Conservation (phyloP, 2,113 vertebrate genomes). For the Plecturocebus donacophilus region DNA sequence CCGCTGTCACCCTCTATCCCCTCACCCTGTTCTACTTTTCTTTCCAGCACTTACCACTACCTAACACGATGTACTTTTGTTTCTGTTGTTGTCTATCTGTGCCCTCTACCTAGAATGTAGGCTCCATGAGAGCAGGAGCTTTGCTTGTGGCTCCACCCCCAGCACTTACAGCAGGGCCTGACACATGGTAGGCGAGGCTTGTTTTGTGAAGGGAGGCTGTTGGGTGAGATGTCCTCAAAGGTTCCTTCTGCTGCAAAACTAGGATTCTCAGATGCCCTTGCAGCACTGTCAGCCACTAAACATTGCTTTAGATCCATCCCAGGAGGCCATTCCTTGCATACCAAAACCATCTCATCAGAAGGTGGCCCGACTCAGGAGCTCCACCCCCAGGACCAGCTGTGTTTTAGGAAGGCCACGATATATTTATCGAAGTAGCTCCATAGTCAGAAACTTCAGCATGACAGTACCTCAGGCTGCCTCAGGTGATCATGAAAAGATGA, state of each 20-base stretch:
- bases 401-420: conserved; percentile 41
- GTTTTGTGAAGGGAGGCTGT: neutral
- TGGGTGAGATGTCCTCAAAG: neutral
- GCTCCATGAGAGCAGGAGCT: neutral
- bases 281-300: neutral
- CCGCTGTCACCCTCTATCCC: neutral
- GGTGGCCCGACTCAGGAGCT: neutral
- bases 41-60: neutral
- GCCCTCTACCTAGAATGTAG: neutral
- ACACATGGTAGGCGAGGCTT: neutral
- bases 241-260: neutral
- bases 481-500: neutral
- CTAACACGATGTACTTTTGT: neutral
- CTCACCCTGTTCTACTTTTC: neutral
- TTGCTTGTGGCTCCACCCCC: neutral
- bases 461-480: neutral
- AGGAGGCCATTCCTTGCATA: conserved; percentile 63
- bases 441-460: neutral
- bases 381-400: conserved; percentile 46
- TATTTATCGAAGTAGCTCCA: conserved; percentile 53
- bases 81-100: neutral
- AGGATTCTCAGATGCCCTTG: neutral
- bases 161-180: neutral
- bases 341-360: conserved; percentile 51
- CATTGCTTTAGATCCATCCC: neutral